Evolutionary conservation across 1,140 invertebrate species (phyloP).

Genomic region (Trachelipus rathkii): DNA sequence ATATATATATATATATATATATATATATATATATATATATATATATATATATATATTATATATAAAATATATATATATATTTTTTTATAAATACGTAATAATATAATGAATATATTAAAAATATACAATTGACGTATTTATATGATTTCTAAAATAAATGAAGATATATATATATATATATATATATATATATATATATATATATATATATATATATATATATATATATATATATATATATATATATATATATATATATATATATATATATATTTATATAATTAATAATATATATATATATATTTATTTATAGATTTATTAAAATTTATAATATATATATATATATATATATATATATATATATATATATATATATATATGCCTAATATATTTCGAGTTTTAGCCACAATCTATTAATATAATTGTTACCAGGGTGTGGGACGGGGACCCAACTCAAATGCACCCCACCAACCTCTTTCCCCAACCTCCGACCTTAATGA

Average conservation of each 20-base stretch:
- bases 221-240: constrained; percentile 19
- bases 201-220: constrained; percentile 20
- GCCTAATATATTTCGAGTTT: too few species aligned
- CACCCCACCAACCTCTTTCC: too few species aligned
- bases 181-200: constrained; percentile 7
- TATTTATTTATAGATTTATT: background rate
- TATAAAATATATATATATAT: background rate
- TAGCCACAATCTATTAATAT: too few species aligned
- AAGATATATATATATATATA: background rate
- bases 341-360: constrained; percentile 17
- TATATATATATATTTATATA: constrained; percentile 2
- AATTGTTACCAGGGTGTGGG: too few species aligned
- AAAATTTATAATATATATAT: constrained; percentile 12
- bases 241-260: constrained; percentile 16
- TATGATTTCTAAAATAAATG: too few species aligned
- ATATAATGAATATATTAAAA: too few species aligned
- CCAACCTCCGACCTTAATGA: too few species aligned
- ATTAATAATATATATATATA: background rate
- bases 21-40: constrained; percentile 3
- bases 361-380: constrained; percentile 19
- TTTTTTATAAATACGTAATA: too few species aligned
- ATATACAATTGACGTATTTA: too few species aligned
- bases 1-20: constrained; percentile 12
- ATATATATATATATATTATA: constrained; percentile 16
- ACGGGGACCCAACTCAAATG: too few species aligned